Evolutionary conservation across 2,888 invertebrate genomes (phyloP).

Genomic region (Onthophagus sagittarius): DNA sequence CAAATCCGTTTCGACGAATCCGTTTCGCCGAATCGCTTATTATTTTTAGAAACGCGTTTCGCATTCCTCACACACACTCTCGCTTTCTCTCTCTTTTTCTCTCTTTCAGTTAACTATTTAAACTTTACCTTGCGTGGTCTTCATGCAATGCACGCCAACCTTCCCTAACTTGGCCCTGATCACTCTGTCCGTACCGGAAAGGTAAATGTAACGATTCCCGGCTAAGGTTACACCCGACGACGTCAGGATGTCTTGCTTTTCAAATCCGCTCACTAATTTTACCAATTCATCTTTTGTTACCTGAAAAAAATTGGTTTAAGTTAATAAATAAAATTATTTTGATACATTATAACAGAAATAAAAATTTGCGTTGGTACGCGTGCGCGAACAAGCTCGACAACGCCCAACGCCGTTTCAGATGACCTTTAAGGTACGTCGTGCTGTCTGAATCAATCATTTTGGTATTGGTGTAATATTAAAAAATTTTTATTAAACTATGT

Average conservation of each 20-base stretch:
- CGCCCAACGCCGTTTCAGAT: background rate
- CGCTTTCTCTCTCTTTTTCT: background rate
- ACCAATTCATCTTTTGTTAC: slow-evolving; percentile 89
- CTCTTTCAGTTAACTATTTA: background rate
- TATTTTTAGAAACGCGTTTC: background rate
- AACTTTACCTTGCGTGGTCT: slow-evolving; percentile 81
- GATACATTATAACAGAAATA: too few species aligned
- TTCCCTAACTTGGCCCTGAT: slow-evolving; percentile 91
- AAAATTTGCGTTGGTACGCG: too few species aligned
- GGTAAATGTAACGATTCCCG: slow-evolving; percentile 90
- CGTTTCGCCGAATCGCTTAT: background rate
- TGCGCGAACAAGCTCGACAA: background rate
- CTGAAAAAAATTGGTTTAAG: slow-evolving; percentile 50
- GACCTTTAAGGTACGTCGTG: background rate
- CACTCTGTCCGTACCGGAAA: slow-evolving; percentile 90
- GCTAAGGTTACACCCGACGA: slow-evolving; percentile 89
- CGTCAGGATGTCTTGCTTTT: slow-evolving; percentile 84
- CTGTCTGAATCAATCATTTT: background rate
- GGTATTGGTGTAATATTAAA: too few species aligned
- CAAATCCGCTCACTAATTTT: slow-evolving; percentile 86
- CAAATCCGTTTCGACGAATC: too few species aligned
- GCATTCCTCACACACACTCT: background rate
- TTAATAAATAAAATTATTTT: background rate
- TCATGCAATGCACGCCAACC: slow-evolving; percentile 94
- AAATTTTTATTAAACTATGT: too few species aligned